These are phyloP conservation scores for Gila orcuttii DNA, from an alignment of 2,113 vertebrate species.

Conservation along the genomic window DNA sequence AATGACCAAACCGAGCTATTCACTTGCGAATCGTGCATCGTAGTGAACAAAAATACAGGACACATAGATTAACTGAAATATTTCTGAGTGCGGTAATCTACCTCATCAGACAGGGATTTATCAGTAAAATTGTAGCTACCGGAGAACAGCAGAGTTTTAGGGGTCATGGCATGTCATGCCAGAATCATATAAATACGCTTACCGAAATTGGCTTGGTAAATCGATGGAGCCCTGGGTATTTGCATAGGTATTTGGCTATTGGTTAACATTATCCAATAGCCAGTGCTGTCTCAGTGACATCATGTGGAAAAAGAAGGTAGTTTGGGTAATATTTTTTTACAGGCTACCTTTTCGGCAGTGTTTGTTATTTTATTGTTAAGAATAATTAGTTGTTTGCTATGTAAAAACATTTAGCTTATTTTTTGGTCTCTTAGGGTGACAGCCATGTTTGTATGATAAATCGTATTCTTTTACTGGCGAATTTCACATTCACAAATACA, in stretches of 20 bases:
- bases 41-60: too few relatives aligned
- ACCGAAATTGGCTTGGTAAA: too few relatives aligned
- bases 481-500: not conserved
- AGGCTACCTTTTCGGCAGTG: too few relatives aligned
- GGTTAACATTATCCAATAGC: not conserved
- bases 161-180: not conserved
- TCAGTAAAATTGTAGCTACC: not conserved
- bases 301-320: not conserved
- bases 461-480: not conserved
- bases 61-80: not conserved
- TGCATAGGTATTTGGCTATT: not conserved
- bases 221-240: too few relatives aligned
- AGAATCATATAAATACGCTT: not conserved
- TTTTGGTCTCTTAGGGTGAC: not conserved
- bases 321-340: too few relatives aligned
- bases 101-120: too few relatives aligned
- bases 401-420: not conserved
- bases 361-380: not conserved
- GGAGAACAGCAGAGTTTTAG: not conserved
- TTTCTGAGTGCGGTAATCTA: not conserved
- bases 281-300: not conserved
- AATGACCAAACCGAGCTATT: too few relatives aligned
- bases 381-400: not conserved
- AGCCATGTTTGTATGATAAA: not conserved
- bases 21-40: too few relatives aligned